A percentile compares a stretch with the other conserved stretches of the same genome.
phyloP scores from a whole-genome alignment of 2,888 invertebrate genomes.

The Tholera decimalis region DNA sequence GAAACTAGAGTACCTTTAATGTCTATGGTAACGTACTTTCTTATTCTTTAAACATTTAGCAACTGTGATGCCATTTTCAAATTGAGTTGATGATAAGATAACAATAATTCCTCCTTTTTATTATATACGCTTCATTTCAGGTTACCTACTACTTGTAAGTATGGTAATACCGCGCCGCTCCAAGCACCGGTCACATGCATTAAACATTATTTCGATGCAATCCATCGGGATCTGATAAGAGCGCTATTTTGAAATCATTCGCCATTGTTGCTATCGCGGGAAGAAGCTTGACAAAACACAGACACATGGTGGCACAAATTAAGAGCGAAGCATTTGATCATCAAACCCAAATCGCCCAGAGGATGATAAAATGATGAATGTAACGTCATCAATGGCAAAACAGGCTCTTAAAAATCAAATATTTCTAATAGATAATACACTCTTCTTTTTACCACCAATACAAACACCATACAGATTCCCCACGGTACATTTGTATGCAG shows the following conservation, averaged over 20 bases:
- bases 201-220: slow-evolving; percentile 53
- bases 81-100: slow-evolving; percentile 9
- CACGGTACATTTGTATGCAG: too few species aligned
- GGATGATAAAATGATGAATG: too few species aligned
- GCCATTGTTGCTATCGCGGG: background rate
- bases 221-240: slow-evolving; percentile 7
- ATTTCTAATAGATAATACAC: too few species aligned
- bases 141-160: slow-evolving; percentile 15
- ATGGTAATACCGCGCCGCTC: slow-evolving; percentile 45
- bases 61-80: background rate
- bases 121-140: slow-evolving; percentile 9
- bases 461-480: too few species aligned
- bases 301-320: too few species aligned
- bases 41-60: background rate
- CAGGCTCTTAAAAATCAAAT: too few species aligned
- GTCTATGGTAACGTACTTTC: background rate
- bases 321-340: too few species aligned
- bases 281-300: too few species aligned
- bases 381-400: too few species aligned
- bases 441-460: too few species aligned
- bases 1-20: background rate
- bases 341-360: too few species aligned
- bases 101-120: slow-evolving; percentile 6
- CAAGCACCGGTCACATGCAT: slow-evolving; percentile 58
- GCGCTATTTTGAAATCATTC: slow-evolving; percentile 26